phyloP scores from a whole-genome alignment of 2,888 invertebrate species.

The Peribatodes rhomboidaria region DNA sequence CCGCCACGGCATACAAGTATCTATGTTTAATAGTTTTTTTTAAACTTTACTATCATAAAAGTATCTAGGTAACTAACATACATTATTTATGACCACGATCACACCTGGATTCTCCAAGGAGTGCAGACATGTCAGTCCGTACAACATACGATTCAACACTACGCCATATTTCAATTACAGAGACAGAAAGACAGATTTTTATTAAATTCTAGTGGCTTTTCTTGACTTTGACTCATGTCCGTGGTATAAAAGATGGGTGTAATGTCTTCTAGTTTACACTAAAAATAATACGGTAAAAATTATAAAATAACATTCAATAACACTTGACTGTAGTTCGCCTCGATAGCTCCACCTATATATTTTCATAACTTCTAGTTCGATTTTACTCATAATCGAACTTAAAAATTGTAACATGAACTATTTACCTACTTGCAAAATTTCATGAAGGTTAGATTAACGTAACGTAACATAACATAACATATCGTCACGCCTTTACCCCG shows the following conservation, averaged over 20 bases:
- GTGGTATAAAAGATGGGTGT: background rate
- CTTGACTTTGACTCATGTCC: background rate
- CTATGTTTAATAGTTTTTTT: too few relatives aligned
- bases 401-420: too few relatives aligned
- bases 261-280: background rate
- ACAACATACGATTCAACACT: slow-evolving; percentile 2
- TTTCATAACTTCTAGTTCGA: too few relatives aligned
- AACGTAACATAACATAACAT: too few relatives aligned
- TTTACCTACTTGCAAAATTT: too few relatives aligned
- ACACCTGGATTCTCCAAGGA: background rate
- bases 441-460: too few relatives aligned
- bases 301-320: too few relatives aligned
- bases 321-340: too few relatives aligned
- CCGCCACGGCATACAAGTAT: too few relatives aligned
- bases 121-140: slow-evolving; percentile 2
- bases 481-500: too few relatives aligned
- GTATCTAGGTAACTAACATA: background rate
- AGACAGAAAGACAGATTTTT: slow-evolving; percentile 18
- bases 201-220: slow-evolving; percentile 10
- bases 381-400: too few relatives aligned
- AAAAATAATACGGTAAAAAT: background rate
- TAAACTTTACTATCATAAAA: background rate
- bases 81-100: background rate
- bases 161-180: slow-evolving; percentile 18
- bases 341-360: too few relatives aligned